Base-by-base conservation (phyloP, 2,797 vertebrate genomes). In the Petrocephalus schoutedeni region DNA sequence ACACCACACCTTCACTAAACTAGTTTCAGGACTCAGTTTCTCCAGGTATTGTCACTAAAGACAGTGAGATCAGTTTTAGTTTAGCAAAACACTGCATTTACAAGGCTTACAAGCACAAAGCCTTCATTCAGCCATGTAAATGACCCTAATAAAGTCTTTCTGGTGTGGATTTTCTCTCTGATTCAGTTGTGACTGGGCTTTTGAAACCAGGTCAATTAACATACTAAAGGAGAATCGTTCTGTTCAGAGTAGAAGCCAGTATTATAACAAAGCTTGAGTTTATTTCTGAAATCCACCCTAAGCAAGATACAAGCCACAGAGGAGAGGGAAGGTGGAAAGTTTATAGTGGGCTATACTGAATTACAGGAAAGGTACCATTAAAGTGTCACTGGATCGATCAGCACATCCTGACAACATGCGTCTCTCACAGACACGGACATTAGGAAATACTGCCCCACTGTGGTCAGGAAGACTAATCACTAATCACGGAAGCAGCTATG, bases 141-240 rank as follows among this genome's bases (percentile, higher is more conserved):
- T 77, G 74, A 77, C 74, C 74, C 74, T 49, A 49, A 49, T 41
- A 77, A 77, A 77, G 74, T 77, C 74, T 77, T 77, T 19, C 41
- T 77, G 36, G 19, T 77, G 32, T 77, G 74, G 74, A 77, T 77
- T 77, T 77, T 41, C 74, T 77, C 36, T 9, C 14, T 2, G 19
- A 77, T 77, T 77, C 74, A 77, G 74, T 41, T 49, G 74, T 41
- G 74, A 67, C 23, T 32, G 64, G 64, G 64, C 64, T 32, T 67
- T 67, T 32, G 64, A 71, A 71, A 77, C 74, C 74, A 77, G 41
- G 74, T 77, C 74, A 77, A 77, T 41, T 77, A 77, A 77, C 28
- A 36, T 77, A 77, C 19, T 77, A 77, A 77, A 77, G 32, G 36
- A 19, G 41, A 77, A 77, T 16, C 7, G 36, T 49, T 77, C 28